These are phyloP conservation scores for Acanthoscelides obtectus DNA, from an alignment of 2,888 invertebrate genomes.

Conservation along the genomic window DNA sequence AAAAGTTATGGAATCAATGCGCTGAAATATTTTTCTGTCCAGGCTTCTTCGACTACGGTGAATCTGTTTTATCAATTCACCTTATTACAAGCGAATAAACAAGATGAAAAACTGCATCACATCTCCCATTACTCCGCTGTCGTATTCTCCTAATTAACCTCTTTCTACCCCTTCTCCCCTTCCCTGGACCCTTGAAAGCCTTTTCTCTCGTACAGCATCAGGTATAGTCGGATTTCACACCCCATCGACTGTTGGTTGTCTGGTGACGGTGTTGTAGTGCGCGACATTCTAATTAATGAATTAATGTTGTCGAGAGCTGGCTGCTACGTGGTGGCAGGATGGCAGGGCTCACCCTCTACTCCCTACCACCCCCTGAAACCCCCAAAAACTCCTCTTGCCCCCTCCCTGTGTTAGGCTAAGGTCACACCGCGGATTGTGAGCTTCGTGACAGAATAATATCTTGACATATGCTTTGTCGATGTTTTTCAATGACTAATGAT, in stretches of 20 bases:
- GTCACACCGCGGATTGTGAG: too few species aligned
- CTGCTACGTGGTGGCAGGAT: background rate
- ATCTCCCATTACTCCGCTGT: background rate
- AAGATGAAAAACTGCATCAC: background rate
- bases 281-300: conserved; percentile 50
- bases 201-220: conserved; percentile 32
- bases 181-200: conserved; percentile 28
- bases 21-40: too few species aligned
- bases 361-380: background rate
- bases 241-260: conserved; percentile 17
- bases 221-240: conserved; percentile 19
- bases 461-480: too few species aligned
- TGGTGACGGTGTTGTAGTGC: conserved; percentile 28
- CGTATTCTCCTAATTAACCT: background rate
- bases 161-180: conserved; percentile 1
- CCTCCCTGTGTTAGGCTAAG: too few species aligned
- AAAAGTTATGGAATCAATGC: too few species aligned
- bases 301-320: conserved; percentile 44
- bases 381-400: conserved; percentile 27
- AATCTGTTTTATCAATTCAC: too few species aligned
- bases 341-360: background rate
- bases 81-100: too few species aligned
- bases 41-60: too few species aligned
- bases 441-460: too few species aligned
- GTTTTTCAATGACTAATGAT: too few species aligned